Base-by-base conservation (phyloP, 2,888 invertebrate species). In the Limenitis camilla region DNA sequence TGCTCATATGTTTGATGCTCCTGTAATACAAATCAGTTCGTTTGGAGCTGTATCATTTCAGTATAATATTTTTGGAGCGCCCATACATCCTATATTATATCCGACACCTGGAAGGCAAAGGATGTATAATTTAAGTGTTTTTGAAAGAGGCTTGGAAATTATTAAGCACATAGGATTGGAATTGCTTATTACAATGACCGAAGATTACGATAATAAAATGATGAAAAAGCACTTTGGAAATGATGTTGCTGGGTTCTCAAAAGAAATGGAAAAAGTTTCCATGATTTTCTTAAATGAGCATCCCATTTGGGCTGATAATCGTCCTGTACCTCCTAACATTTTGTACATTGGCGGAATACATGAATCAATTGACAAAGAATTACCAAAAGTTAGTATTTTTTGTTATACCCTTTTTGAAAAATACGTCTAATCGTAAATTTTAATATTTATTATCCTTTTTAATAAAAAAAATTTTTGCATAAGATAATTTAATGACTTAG, bases 271-370 rank as follows among this genome's bases (percentile, higher is more conserved):
- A 5, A 74, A 75, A 51, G 63, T 81, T 1, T 71, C 69, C 36
- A 64, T 75, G 67, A 8, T 69, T 6, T 74, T 86, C 45, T 53
- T 81, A 6, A 87, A 87, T 59, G 63, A 71, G 1, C 74, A 83
- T 66, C 72, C 76, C 0, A 50, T 78, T n/a, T 74, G 75, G 63
- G 68, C 68, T 40, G 63, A 63, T 5, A 71, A 72, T 39, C 63
- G 67, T 8, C 87, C 88, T 0, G 62, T 79, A 0, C 74, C 84
- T 7, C 78, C 84, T 0, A 68, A 67, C 51, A 66, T 81, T 1
- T 53, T 87, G 2, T 75, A 73, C 52, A 74, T 85, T 50, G 81
- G 83, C 46, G 84, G 85, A 8, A 55, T 80, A 35, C 82, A 85
- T 56, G 66, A 77, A 27, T 70, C 66, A 9, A 67, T 69, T 10